phyloP scores from a whole-genome alignment of 2,797 vertebrate species.

The Sebastes dallii region DNA sequence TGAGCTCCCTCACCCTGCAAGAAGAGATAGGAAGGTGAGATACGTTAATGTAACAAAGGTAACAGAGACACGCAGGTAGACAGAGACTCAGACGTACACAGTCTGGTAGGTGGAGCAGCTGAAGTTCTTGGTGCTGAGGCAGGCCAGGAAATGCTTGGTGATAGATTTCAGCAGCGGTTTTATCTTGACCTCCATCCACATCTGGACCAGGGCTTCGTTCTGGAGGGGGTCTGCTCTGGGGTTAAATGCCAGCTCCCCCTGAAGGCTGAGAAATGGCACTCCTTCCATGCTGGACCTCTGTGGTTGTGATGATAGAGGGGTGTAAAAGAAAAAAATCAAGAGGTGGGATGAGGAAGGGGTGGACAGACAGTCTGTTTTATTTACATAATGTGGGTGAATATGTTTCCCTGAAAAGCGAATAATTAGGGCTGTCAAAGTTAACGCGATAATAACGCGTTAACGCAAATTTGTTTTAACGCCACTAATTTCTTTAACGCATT shows the following conservation, averaged over 20 bases:
- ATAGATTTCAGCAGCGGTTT: slow-evolving; percentile 77
- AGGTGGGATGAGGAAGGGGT: not conserved
- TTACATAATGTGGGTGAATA: not conserved
- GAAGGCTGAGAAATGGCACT: slow-evolving; percentile 64
- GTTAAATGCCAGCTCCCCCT: slow-evolving; percentile 50
- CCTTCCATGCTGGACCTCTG: slow-evolving; percentile 60
- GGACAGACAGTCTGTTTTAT: not conserved
- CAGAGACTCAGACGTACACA: slow-evolving; percentile 61
- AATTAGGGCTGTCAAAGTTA: not conserved
- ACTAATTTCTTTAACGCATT: too few species aligned
- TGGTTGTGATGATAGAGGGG: not conserved
- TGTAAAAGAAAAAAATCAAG: not conserved
- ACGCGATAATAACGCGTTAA: too few species aligned
- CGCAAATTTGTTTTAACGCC: too few species aligned
- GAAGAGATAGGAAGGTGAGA: not conserved
- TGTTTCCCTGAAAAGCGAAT: not conserved
- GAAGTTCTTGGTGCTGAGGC: slow-evolving; percentile 82
- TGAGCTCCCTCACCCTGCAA: slow-evolving; percentile 78
- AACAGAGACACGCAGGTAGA: not conserved
- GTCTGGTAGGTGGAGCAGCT: slow-evolving; percentile 82
- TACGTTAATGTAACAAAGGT: not conserved
- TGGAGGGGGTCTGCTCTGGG: slow-evolving; percentile 56
- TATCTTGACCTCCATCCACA: slow-evolving; percentile 80
- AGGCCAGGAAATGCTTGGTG: slow-evolving; percentile 76
- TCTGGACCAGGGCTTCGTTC: slow-evolving; percentile 71